Evolutionary conservation across 2,797 vertebrate species (phyloP).

Genomic region (Antrozous pallidus): DNA sequence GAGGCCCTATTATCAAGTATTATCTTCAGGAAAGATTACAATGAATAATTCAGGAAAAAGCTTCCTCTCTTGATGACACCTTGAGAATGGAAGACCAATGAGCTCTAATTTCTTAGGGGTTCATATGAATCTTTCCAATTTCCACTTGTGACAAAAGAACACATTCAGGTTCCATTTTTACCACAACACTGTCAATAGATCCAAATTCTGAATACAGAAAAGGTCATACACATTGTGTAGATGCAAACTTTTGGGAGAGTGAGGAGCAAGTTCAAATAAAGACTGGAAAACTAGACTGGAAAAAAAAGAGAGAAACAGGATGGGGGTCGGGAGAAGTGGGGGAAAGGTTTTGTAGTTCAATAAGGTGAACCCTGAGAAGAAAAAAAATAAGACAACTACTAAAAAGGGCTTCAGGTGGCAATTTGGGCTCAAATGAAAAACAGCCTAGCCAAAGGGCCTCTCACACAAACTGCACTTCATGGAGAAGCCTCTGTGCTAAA

Average conservation of each 20-base stretch:
- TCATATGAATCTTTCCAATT: background rate
- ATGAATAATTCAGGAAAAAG: background rate
- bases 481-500: background rate
- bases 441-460: background rate
- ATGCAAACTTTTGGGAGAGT: background rate
- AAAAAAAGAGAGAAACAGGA: background rate
- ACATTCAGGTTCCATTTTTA: background rate
- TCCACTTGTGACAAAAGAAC: background rate
- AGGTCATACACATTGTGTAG: background rate
- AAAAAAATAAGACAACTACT: background rate
- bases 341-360: background rate
- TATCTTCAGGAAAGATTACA: background rate
- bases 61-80: background rate
- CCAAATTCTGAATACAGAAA: background rate
- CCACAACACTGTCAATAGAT: background rate
- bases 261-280: constrained; percentile 17
- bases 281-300: background rate
- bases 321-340: too few relatives aligned
- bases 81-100: background rate
- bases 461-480: background rate
- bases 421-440: background rate
- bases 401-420: background rate
- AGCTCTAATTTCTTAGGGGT: background rate
- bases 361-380: background rate
- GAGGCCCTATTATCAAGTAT: background rate